A percentile compares a stretch with the other conserved stretches of the same genome.
Conservation (phyloP, 2,888 invertebrate genomes). For the Eristalis arbustorum region DNA sequence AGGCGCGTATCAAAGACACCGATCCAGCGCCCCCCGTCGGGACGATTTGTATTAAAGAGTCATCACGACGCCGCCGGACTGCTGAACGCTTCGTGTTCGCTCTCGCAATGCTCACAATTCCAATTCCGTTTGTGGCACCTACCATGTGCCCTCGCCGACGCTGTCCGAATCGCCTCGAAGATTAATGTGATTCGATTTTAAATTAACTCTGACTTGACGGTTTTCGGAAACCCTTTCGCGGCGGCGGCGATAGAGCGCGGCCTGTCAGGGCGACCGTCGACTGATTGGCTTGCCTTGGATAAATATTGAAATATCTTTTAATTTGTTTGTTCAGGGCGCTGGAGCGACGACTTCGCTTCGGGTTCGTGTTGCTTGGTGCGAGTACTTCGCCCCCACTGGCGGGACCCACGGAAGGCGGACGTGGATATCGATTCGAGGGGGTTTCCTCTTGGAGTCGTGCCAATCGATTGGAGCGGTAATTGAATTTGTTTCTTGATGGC, state of each 20-base stretch:
- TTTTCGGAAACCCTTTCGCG: slow-evolving; percentile 31
- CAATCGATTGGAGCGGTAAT: slow-evolving; percentile 25
- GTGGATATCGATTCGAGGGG: slow-evolving; percentile 15
- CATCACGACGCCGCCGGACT: slow-evolving; percentile 61
- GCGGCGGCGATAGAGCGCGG: neutral
- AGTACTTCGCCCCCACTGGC: neutral
- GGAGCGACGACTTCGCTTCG: neutral
- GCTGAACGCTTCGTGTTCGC: slow-evolving; percentile 45
- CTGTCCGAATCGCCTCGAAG: slow-evolving; percentile 59
- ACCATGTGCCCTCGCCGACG: slow-evolving; percentile 21
- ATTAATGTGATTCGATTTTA: slow-evolving; percentile 70
- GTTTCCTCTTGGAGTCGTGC: slow-evolving; percentile 10
- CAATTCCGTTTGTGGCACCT: slow-evolving; percentile 58
- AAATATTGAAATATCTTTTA: slow-evolving; percentile 67
- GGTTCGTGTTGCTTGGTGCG: slow-evolving; percentile 15
- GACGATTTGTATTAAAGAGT: slow-evolving; percentile 70
- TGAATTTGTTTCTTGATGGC: slow-evolving; percentile 57
- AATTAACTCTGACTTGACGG: slow-evolving; percentile 62
- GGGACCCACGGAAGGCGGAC: slow-evolving; percentile 10
- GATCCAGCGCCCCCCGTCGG: slow-evolving; percentile 57
- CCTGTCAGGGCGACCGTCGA: slow-evolving; percentile 52
- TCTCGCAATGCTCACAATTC: slow-evolving; percentile 35
- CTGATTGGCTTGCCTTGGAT: slow-evolving; percentile 64
- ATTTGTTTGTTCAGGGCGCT: slow-evolving; percentile 64
- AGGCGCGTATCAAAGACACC: slow-evolving; percentile 61